phyloP scores from a whole-genome alignment of 2,888 invertebrate genomes.

The Shargacucullia verbasci region DNA sequence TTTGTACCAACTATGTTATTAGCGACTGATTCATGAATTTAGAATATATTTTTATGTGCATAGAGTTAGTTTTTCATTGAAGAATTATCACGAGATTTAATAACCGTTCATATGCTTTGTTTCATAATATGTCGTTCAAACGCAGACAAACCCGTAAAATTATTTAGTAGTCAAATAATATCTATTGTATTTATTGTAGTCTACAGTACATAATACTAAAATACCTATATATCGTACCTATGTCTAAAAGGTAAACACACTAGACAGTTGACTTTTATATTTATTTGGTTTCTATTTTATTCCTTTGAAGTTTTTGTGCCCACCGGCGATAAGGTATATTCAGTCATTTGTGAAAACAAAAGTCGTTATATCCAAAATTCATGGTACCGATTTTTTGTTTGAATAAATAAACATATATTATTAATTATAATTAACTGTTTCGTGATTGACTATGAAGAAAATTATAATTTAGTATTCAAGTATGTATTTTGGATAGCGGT shows the following conservation, averaged over 20 bases:
- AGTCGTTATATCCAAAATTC: slow-evolving; percentile 1
- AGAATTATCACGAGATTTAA: too few relatives aligned
- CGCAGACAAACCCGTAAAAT: background rate
- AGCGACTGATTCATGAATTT: too few relatives aligned
- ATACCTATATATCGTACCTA: too few relatives aligned
- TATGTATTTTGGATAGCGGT: slow-evolving; percentile 17
- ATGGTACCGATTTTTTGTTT: slow-evolving; percentile 3
- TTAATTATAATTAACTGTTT: background rate
- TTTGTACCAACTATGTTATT: too few relatives aligned
- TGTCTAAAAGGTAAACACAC: slow-evolving; percentile 15
- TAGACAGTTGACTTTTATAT: slow-evolving; percentile 36
- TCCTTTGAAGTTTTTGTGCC: slow-evolving; percentile 34
- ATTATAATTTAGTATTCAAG: background rate
- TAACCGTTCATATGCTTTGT: background rate
- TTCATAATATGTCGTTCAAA: too few relatives aligned
- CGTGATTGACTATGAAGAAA: slow-evolving; percentile 5
- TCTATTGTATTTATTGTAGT: slow-evolving; percentile 13
- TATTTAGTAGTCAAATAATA: background rate
- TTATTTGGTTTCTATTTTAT: slow-evolving; percentile 34
- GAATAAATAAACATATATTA: background rate
- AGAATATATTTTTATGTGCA: too few relatives aligned
- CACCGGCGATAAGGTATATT: slow-evolving; percentile 12
- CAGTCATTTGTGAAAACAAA: slow-evolving; percentile 30
- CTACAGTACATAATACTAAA: slow-evolving; percentile 6
- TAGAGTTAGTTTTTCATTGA: too few relatives aligned